Evolutionary conservation across 2,888 invertebrate species (phyloP).

Genomic region (Brenthis daphne): DNA sequence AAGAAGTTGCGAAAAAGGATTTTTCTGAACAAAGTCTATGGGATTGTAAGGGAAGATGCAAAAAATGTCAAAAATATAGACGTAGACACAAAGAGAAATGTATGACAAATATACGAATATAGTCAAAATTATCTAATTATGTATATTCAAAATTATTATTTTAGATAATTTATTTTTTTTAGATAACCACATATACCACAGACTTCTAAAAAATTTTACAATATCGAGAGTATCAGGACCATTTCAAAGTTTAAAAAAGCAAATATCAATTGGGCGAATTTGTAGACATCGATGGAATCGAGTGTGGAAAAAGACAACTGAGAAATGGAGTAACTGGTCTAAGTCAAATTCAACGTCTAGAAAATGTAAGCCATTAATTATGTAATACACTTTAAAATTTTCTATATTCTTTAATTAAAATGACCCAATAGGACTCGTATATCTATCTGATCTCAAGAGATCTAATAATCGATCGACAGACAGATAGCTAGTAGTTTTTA

Average conservation of each 20-base stretch:
- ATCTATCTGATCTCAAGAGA: no score
- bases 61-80: constrained; percentile 48
- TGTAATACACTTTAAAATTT: no score
- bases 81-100: constrained; percentile 51
- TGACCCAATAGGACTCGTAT: no score
- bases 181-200: constrained; percentile 19
- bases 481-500: no score
- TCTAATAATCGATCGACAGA: no score
- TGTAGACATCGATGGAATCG: constrained; percentile 54
- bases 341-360: constrained; percentile 48
- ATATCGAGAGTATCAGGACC: constrained; percentile 47
- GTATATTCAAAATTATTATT: background rate
- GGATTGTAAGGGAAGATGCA: constrained; percentile 44
- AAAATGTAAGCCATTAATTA: constrained; percentile 48
- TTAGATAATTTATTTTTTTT: background rate
- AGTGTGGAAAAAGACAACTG: constrained; percentile 62
- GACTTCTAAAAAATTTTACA: constrained; percentile 22
- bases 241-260: constrained; percentile 47
- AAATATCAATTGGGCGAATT: constrained; percentile 49
- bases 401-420: no score
- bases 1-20: constrained; percentile 37
- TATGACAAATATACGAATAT: constrained; percentile 37
- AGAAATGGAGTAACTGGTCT: constrained; percentile 54
- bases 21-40: constrained; percentile 31
- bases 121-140: background rate